Evolutionary conservation across 2,797 vertebrate genomes (phyloP).

Genomic region (Chaenodraco wilsoni): DNA sequence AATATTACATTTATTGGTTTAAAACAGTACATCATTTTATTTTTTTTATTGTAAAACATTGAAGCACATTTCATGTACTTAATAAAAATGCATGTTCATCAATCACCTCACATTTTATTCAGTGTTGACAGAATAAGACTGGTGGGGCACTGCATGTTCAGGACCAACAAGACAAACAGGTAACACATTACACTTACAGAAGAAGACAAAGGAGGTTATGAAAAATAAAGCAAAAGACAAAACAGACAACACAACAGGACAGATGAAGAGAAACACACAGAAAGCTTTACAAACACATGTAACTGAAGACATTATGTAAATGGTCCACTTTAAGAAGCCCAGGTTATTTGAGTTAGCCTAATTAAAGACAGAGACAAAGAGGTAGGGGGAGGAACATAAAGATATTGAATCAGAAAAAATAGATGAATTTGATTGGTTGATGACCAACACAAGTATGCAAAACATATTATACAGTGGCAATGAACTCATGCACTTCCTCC

Average conservation of each 20-base stretch:
- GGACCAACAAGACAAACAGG: slow-evolving; percentile 34
- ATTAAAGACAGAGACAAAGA: slow-evolving; percentile 46
- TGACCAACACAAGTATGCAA: background rate
- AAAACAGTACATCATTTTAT: slow-evolving; percentile 38
- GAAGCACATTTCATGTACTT: slow-evolving; percentile 37
- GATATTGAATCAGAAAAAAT: background rate
- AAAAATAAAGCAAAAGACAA: slow-evolving; percentile 22
- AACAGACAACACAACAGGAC: slow-evolving; percentile 42
- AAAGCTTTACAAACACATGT: slow-evolving; percentile 50
- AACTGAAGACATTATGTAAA: slow-evolving; percentile 45
- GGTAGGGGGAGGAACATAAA: background rate
- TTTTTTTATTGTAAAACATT: slow-evolving; percentile 34
- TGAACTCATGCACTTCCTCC: background rate
- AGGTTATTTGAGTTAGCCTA: slow-evolving; percentile 72
- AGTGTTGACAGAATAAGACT: slow-evolving; percentile 28
- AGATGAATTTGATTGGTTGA: background rate
- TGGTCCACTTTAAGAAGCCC: slow-evolving; percentile 55
- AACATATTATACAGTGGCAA: background rate
- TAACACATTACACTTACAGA: slow-evolving; percentile 30
- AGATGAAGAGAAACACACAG: slow-evolving; percentile 43
- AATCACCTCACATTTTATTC: slow-evolving; percentile 21
- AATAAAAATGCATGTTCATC: slow-evolving; percentile 30
- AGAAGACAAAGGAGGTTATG: slow-evolving; percentile 21
- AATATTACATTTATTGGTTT: slow-evolving; percentile 49
- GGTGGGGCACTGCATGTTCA: slow-evolving; percentile 29